These are phyloP conservation scores for Glaucomys volans DNA, from an alignment of 2,113 vertebrate genomes.

Conservation along the genomic window DNA sequence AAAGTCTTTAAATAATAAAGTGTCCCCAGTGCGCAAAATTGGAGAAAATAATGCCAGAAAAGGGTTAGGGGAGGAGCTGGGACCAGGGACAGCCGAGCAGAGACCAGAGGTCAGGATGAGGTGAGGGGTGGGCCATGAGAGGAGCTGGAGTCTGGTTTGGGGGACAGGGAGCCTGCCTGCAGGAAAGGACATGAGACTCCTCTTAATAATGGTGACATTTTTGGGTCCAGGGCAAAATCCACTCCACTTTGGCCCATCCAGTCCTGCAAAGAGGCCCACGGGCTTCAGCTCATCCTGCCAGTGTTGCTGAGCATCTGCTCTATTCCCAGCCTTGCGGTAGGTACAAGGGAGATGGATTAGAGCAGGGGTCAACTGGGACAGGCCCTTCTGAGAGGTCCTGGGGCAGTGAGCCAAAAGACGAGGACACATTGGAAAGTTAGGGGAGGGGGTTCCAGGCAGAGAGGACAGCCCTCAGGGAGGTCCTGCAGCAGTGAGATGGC, in stretches of 20 bases:
- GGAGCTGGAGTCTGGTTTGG: neutral
- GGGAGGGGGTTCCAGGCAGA: no score
- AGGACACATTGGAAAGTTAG: neutral
- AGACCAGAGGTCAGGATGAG: no score
- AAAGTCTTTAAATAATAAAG: neutral
- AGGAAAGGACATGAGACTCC: neutral
- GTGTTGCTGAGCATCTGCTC: neutral
- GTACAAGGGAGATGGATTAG: neutral
- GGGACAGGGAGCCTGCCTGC: neutral
- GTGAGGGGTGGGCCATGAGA: neutral
- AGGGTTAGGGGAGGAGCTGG: neutral
- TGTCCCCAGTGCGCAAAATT: neutral
- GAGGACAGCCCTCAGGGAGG: rapidly evolving
- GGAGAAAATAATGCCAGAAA: neutral
- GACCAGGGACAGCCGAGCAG: neutral
- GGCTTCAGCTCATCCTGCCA: neutral
- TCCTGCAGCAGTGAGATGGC: rapidly evolving
- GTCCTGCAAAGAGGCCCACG: neutral
- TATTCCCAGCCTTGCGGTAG: neutral
- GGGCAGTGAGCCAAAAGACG: neutral
- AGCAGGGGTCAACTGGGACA: neutral
- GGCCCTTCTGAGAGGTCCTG: neutral
- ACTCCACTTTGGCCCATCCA: neutral
- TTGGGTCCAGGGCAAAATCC: neutral
- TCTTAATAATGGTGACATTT: neutral